Percentiles rank a stretch among this genome's conserved stretches.
Conservation (phyloP, 2,113 vertebrate species). For the Parus major region DNA sequence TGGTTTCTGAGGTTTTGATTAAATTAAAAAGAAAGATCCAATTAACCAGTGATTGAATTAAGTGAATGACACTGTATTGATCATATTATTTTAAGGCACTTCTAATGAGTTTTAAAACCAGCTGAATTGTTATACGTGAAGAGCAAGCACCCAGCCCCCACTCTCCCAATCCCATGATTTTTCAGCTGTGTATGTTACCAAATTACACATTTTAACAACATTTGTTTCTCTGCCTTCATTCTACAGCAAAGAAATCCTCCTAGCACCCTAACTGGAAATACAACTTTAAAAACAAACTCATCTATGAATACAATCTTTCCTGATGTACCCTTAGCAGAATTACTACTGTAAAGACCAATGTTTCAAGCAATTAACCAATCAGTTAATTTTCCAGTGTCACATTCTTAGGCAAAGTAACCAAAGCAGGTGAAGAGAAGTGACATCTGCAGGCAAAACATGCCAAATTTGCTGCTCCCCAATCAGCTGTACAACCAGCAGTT, state of each 20-base stretch:
- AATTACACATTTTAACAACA: neutral
- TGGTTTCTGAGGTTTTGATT: slow-evolving; percentile 51
- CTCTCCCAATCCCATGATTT: neutral
- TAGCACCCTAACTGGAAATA: neutral
- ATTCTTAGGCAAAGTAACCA: slow-evolving; percentile 18
- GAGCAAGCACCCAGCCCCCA: neutral
- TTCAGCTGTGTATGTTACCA: neutral
- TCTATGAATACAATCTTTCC: neutral
- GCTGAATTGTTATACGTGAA: neutral
- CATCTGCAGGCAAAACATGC: slow-evolving; percentile 38
- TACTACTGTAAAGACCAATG: neutral
- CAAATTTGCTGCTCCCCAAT: neutral
- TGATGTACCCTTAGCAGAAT: neutral
- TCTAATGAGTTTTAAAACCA: slow-evolving; percentile 49
- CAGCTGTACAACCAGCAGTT: neutral
- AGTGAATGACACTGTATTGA: slow-evolving; percentile 42
- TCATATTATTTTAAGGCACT: slow-evolving; percentile 53
- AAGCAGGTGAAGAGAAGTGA: slow-evolving; percentile 28
- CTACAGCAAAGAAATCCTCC: neutral
- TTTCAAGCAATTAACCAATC: slow-evolving; percentile 44
- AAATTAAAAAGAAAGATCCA: slow-evolving; percentile 54
- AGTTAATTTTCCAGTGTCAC: slow-evolving; percentile 18
- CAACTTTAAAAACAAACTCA: slow-evolving; percentile 5
- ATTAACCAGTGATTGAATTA: slow-evolving; percentile 56
- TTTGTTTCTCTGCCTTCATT: neutral